Base-by-base conservation (phyloP, 2,113 vertebrate genomes). In the Istiophorus platypterus region DNA sequence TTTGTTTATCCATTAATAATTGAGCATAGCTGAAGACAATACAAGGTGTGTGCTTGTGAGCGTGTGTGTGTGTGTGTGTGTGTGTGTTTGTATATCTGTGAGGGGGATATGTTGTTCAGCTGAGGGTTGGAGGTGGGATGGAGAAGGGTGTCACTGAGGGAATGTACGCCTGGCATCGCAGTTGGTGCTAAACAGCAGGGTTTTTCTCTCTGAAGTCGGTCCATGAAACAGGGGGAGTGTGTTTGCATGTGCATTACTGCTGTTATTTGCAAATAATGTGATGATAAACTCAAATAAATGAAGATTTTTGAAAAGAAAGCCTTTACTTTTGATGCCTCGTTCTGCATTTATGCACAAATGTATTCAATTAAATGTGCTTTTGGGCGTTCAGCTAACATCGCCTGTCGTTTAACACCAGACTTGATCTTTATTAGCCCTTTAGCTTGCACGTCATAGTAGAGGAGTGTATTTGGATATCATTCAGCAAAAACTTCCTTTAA, bases 1-100 rank as follows among this genome's bases (percentile, higher is more conserved):
- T 94, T 89, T 94, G 94, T 95, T 94, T 94, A 91, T 87, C 88
- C 90, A 93, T 94, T 94, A 94, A 95, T 94, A 94, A 95, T 92
- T 92, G 90, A 94, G 92, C 89, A 82, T 77, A 73, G 86, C 88
- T 92, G 92, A 91, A 92, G 89, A 92, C 90, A 83, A 85, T 78
- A 88, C 81, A 88, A 89, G 84, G 76, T 77, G 79, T 72, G 79
- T 76, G 72, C 41, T 45, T 69, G 71, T 2, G 64, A 51, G 22
- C 5, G 62, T 34, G 49, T 31, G 67, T 20, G 76, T 45, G 49
- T 26, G 67, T 15, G 76, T 45, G 70, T 37, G 66, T 58, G 7
- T 34, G 61, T 78, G 2, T 42, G 74, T 58, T 75, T 47, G n/a
- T n/a, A n/a, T n/a, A n/a, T n/a, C n/a, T n/a, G n/a, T n/a, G n/a